phyloP scores from a whole-genome alignment of 2,888 invertebrate species.

The Dicycla oo region DNA sequence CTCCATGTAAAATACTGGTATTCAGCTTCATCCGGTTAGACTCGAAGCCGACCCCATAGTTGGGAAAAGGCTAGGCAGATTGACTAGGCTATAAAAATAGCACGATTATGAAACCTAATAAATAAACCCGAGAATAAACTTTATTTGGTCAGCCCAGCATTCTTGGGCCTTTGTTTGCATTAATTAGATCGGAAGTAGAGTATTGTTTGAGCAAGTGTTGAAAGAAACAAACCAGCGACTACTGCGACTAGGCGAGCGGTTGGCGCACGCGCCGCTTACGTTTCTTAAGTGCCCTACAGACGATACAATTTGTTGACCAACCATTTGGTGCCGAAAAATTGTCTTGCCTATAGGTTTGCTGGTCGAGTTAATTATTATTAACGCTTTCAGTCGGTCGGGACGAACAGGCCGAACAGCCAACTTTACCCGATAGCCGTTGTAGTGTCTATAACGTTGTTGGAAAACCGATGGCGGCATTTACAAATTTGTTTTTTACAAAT shows the following conservation, averaged over 20 bases:
- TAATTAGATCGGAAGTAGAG: conserved; percentile 77
- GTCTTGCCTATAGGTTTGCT: too few species aligned
- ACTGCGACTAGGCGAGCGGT: conserved; percentile 56
- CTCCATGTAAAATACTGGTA: too few species aligned
- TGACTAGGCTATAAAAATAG: conserved; percentile 41
- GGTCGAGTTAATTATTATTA: too few species aligned
- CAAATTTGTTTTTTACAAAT: too few species aligned
- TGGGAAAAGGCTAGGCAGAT: too few species aligned
- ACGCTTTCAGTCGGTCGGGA: background rate
- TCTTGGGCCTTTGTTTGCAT: conserved; percentile 72
- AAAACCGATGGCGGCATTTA: too few species aligned
- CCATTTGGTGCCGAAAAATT: background rate
- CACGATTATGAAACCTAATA: conserved; percentile 46
- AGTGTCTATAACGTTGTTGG: background rate
- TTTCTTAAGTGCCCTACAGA: conserved; percentile 31
- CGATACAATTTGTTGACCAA: conserved; percentile 5
- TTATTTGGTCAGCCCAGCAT: conserved; percentile 66
- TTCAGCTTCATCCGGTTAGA: too few species aligned
- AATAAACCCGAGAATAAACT: conserved; percentile 54
- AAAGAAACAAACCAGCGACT: conserved; percentile 76
- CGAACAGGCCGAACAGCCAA: background rate
- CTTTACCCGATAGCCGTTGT: background rate
- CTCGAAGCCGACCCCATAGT: too few species aligned
- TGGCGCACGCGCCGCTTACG: conserved; percentile 53
- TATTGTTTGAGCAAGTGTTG: conserved; percentile 86